Conservation (phyloP, 2,888 invertebrate genomes). For the Bugula neritina region DNA sequence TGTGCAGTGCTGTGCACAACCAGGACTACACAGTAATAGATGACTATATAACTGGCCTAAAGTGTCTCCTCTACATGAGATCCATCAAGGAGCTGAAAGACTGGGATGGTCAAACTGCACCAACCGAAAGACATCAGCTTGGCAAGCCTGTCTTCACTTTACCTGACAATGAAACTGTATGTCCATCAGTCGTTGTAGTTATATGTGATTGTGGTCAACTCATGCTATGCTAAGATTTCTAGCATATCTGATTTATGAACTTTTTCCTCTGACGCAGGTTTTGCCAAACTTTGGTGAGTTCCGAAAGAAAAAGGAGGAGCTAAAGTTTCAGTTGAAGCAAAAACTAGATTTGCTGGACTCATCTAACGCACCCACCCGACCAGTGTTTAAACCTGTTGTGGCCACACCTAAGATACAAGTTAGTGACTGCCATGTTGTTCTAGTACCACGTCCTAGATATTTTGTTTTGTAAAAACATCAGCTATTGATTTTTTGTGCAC, state of each 20-base stretch:
- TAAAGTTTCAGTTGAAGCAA: constrained; percentile 56
- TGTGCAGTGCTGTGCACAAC: constrained; percentile 94
- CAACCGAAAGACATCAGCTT: constrained; percentile 79
- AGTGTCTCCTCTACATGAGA: constrained; percentile 75
- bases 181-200: no score
- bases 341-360: constrained; percentile 52
- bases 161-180: background rate
- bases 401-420: background rate
- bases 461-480: no score
- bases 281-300: constrained; percentile 86
- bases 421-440: background rate
- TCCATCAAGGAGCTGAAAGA: constrained; percentile 54
- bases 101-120: constrained; percentile 94
- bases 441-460: no score
- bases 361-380: constrained; percentile 38
- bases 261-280: no score
- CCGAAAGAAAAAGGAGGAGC: constrained; percentile 65
- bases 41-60: constrained; percentile 84
- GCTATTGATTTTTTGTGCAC: no score
- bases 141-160: constrained; percentile 72
- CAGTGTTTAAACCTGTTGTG: background rate
- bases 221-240: no score
- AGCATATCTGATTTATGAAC: no score
- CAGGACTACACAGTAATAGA: constrained; percentile 96
- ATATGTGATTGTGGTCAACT: no score